Evolutionary conservation across 2,797 vertebrate genomes (phyloP), one percentile per base, ranked within the genome.

Genomic region (Chanos chanos): DNA sequence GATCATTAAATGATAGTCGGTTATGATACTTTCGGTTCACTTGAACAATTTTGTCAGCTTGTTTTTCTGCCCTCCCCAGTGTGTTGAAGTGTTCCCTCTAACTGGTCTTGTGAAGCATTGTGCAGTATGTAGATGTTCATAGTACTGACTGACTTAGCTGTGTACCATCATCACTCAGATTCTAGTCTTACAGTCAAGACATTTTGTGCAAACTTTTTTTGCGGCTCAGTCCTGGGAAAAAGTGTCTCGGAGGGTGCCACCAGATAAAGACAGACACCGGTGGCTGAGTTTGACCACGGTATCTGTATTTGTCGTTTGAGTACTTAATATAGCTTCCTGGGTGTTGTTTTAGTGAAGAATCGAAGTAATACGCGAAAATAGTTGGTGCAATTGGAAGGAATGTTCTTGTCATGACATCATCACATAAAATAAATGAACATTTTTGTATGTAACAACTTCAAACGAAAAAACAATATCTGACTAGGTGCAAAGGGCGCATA

Each of bases 271-370:
- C 57, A 65, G 59, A 41, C 3, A 10, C 40, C 12, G 44, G 74
- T 63, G 61, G 71, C 15, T 24, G 21, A 34, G 52, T 67, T 56
- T 45, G 61, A 55, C 41, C 62, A 41, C 47, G 58, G 36, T 76
- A 57, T 73, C 43, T 43, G 36, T 71, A 39, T 73, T 59, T 73
- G 67, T 70, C 70, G 33, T 71, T 47, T 49, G 54, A 74, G 67
- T 74, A 77, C 75, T 86, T 80, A 65, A 75, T 70, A 37, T 62
- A 80, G 87, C 88, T 90, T 90, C 89, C 88, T 91, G 87, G 74
- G 78, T 90, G 84, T 81, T 81, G 75, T 71, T 69, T 70, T 72
- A 70, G 59, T 79, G 63, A 79, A 71, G 73, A 59, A 76, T 75
- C 75, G 74, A 63, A 61, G 43, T 53, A 64, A 34, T 62, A 66